These are phyloP conservation scores for Threskiornis aethiopicus DNA, from an alignment of 2,797 vertebrate species.

Conservation along the genomic window DNA sequence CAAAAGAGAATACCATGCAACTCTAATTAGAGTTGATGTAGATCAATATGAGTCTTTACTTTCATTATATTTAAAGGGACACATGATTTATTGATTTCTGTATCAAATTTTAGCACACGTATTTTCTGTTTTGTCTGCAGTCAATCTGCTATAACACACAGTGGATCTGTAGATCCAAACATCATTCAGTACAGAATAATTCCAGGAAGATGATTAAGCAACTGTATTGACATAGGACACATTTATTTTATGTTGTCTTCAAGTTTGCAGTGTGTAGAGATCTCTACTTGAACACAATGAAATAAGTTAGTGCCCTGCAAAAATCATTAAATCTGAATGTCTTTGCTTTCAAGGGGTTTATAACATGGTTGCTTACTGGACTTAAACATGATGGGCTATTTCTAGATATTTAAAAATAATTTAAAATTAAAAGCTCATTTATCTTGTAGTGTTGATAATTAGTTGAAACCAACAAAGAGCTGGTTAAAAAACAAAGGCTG, in stretches of 20 bases:
- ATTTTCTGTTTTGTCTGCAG: background rate
- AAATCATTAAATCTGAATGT: background rate
- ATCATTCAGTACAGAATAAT: background rate
- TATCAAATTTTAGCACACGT: conserved; percentile 27
- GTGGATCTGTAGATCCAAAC: background rate
- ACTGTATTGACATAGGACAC: background rate
- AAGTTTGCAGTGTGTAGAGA: background rate
- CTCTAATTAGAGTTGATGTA: conserved; percentile 27
- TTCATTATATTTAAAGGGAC: conserved; percentile 36
- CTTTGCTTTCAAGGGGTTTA: background rate
- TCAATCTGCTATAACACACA: background rate
- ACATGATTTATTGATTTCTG: conserved; percentile 36
- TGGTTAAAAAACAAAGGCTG: background rate
- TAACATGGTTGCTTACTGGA: background rate
- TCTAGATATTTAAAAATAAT: background rate
- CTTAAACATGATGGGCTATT: background rate
- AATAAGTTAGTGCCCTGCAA: background rate
- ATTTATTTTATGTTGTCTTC: background rate
- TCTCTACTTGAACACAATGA: background rate
- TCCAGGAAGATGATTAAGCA: background rate
- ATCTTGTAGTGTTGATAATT: background rate
- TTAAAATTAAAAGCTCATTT: background rate
- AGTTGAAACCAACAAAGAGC: background rate
- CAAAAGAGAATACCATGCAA: background rate
- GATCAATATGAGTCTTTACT: conserved; percentile 31